Base-by-base conservation (phyloP, 1,140 invertebrate genomes). In the Ceratosolen fusciceps region DNA sequence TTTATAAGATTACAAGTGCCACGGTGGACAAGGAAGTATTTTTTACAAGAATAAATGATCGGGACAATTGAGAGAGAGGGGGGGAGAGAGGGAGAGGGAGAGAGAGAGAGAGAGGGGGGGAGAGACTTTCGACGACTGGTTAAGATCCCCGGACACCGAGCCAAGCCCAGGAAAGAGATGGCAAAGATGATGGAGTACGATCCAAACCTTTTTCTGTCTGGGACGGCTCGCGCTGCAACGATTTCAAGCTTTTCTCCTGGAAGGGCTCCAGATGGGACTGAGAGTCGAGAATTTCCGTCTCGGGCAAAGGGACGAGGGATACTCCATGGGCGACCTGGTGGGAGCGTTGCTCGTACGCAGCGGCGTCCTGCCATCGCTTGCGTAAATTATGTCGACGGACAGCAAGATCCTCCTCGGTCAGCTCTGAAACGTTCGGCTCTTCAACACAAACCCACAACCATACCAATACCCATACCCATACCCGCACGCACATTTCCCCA, bases 171-270 rank as follows among this genome's bases (percentile, higher is more conserved):
- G n/a, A n/a, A n/a, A n/a, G n/a, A n/a, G n/a, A n/a, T n/a, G n/a
- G n/a, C n/a, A n/a, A n/a, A n/a, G n/a, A n/a, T n/a, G n/a, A n/a
- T n/a, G n/a, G n/a, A n/a, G n/a, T n/a, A n/a, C n/a, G 54, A 81
- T 74, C 60, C 72, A 47, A 70, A 90, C 89, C 90, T 86, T 90
- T 90, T 52, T 90, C 90, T 56, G 86, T 88, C 83, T 90, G 90
- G 31, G 88, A 88, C 10, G 87, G 82, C 71, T 90, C 90, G 19
- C 89, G 83, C 9, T 88, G 87, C 39, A 87, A 82, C 5, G 88
- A 83, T 74, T 87, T 89, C 67, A 88, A 87, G 68, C 85, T 86
- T 26, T 85, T 83, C 14, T 71, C 29, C 9, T 54, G 68, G 0
- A 89, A 83, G 65, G 88, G 83, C 67, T 89, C 88, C 70, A 88